A percentile compares a stretch with the other conserved stretches of the same genome.
Conservation (phyloP, 2,113 vertebrate species). For the Brachirus orientalis region DNA sequence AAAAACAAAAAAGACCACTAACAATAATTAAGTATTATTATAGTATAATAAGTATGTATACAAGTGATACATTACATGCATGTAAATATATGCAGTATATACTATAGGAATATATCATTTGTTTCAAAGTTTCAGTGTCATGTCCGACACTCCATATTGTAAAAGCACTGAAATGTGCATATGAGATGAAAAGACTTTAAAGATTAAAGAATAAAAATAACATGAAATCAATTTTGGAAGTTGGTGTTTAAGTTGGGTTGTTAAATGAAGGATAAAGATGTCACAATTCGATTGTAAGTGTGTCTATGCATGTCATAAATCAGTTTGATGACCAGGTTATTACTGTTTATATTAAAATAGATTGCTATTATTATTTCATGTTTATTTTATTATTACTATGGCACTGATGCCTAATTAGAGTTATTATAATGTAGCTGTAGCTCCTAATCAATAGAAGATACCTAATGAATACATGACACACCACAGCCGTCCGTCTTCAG, state of each 20-base stretch:
- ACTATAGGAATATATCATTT: too few relatives aligned
- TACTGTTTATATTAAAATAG: slow-evolving; percentile 15
- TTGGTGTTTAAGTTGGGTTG: background rate
- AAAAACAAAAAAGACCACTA: too few relatives aligned
- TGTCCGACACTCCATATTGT: too few relatives aligned
- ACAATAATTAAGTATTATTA: too few relatives aligned
- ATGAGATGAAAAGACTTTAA: too few relatives aligned
- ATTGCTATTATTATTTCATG: slow-evolving; percentile 9
- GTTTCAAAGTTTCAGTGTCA: too few relatives aligned
- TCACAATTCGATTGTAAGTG: slow-evolving; percentile 1
- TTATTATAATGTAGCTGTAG: background rate
- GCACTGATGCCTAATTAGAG: background rate
- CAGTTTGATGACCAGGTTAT: slow-evolving; percentile 8
- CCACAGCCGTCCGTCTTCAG: slow-evolving; percentile 4
- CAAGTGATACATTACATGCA: too few relatives aligned
- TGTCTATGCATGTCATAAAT: slow-evolving; percentile 2
- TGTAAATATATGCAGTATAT: too few relatives aligned
- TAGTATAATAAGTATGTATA: too few relatives aligned
- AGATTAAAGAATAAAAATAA: background rate
- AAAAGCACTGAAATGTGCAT: too few relatives aligned
- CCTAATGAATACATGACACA: too few relatives aligned
- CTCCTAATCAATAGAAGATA: slow-evolving; percentile 9
- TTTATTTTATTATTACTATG: slow-evolving; percentile 12
- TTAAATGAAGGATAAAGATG: background rate
- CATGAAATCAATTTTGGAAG: background rate